Conservation (phyloP, 2,797 vertebrate species). For the Lates japonicus region DNA sequence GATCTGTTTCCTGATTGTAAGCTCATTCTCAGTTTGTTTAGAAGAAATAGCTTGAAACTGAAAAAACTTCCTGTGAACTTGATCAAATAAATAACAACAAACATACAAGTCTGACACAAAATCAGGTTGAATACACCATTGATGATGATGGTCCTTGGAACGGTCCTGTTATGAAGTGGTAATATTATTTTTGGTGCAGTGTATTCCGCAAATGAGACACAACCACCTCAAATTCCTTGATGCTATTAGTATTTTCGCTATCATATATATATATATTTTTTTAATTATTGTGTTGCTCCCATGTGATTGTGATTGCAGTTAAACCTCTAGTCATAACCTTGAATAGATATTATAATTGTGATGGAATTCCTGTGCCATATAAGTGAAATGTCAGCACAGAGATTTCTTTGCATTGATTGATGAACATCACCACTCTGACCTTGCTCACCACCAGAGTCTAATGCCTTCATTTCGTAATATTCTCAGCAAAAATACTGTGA, state of each 20-base stretch:
- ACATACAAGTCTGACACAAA: background rate
- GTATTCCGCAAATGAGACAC: constrained; percentile 35
- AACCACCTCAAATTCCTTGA: constrained; percentile 25
- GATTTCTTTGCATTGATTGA: too few relatives aligned
- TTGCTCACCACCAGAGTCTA: background rate
- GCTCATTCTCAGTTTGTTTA: background rate
- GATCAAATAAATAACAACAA: constrained; percentile 6
- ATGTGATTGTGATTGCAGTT: constrained; percentile 6
- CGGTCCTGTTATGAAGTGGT: constrained; percentile 57
- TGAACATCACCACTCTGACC: background rate
- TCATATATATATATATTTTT: too few relatives aligned
- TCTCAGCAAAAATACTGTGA: background rate
- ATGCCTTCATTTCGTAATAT: too few relatives aligned
- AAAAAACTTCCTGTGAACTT: constrained; percentile 10
- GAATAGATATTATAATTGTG: background rate
- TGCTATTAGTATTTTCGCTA: constrained; percentile 21
- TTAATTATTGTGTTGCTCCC: background rate
- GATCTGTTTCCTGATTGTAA: too few relatives aligned
- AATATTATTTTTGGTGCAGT: constrained; percentile 32
- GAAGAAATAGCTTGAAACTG: background rate
- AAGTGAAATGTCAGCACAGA: background rate
- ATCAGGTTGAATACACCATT: constrained; percentile 18
- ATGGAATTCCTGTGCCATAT: background rate
- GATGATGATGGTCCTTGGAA: too few relatives aligned
- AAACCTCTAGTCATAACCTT: constrained; percentile 16